Evolutionary conservation across 2,113 vertebrate genomes (phyloP), one percentile per base, ranked within the genome.

Genomic region (Aphelocoma coerulescens): DNA sequence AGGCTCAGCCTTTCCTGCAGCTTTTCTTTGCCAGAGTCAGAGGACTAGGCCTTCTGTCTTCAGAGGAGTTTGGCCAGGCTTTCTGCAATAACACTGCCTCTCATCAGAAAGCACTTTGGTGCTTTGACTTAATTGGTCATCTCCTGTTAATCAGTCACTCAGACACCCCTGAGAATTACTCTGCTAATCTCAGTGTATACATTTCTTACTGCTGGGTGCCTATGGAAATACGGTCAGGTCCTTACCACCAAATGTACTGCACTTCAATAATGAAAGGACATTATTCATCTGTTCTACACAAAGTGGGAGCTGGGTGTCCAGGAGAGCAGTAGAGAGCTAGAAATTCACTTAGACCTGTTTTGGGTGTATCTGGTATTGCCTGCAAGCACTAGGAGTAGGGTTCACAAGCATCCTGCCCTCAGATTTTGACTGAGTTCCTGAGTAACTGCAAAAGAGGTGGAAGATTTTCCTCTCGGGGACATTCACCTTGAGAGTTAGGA

Each of bases 191-290:
- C 7, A 4, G 4, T 0, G 0, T 44, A 10, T 14, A 14, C 5
- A 4, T 82, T 73, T 81, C 44, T 82, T 61, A 32, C 30, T 61
- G 11, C 68, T 71, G 43, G 28, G 35, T 69, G 37, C 84, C 71
- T 55, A 3, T 0, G 3, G 72, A 93, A 67, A 22, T 85, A 15
- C 0, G 0, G 21, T 39, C 65, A n/a, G 33, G 39, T 75, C 44
- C 23, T 55, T 87, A 28, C 33, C 33, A 35, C 18, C 16, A 6
- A 10, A 16, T 11, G 17, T 20, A 11, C 33, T 48, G 49, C 51
- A 8, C 61, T 84, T 82, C 2, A 23, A 0, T 67, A 55, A 66
- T 1, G 4, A 54, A 69, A 41, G 66, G 33, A 7, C 3, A 0
- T 89, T 75, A 13, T 39, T 87, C 27, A 46, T n/a, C 48, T 89